phyloP scores from a whole-genome alignment of 1,140 invertebrate species.

The Neodiprion pinetum region DNA sequence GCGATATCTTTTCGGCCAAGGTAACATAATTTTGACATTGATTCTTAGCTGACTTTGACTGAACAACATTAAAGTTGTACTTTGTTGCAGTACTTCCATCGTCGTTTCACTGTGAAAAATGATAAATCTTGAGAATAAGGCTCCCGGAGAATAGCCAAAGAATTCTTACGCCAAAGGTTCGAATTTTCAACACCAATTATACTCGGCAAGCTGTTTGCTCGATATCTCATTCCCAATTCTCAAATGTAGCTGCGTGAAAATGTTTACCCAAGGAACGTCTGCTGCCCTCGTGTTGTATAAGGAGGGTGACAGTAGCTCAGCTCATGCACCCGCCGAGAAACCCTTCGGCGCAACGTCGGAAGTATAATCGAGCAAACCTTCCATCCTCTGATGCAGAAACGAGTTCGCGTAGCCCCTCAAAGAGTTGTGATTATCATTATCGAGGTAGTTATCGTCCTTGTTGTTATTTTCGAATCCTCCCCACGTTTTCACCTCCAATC shows the following conservation, averaged over 20 bases:
- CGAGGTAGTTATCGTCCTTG: neutral
- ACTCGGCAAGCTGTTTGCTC: neutral
- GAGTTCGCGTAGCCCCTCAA: neutral
- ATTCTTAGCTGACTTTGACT: too few species aligned
- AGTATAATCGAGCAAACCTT: neutral
- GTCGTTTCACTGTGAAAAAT: neutral
- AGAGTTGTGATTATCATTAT: constrained; percentile 6
- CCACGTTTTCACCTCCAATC: neutral
- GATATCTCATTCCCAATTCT: neutral
- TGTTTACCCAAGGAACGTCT: neutral
- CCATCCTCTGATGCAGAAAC: neutral
- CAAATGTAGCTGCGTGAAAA: neutral
- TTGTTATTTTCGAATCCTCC: constrained; percentile 1
- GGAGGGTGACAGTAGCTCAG: too few species aligned
- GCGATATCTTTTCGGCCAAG: too few species aligned
- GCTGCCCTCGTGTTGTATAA: neutral
- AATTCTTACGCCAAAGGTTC: neutral
- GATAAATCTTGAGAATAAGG: neutral
- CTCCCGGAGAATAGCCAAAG: neutral
- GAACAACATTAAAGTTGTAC: too few species aligned
- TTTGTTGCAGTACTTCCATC: too few species aligned
- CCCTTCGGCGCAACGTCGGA: neutral
- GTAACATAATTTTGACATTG: too few species aligned
- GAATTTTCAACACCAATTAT: neutral
- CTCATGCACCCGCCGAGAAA: too few species aligned